Evolutionary conservation across 2,888 invertebrate genomes (phyloP).

Genomic region (Adelognathus sp.): DNA sequence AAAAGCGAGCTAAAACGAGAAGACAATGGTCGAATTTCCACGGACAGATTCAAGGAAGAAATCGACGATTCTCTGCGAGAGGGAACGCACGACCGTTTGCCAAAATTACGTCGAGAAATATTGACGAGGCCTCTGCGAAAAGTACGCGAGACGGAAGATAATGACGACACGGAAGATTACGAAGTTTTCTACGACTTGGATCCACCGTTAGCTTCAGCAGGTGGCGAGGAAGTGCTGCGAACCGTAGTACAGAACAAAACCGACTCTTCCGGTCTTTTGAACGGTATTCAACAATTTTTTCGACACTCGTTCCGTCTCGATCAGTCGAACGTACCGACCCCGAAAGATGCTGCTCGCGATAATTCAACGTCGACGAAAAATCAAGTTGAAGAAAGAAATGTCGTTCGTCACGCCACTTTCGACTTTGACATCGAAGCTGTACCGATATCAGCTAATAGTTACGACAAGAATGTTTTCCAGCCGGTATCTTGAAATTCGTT

Average conservation of each 20-base stretch:
- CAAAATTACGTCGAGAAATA: not conserved
- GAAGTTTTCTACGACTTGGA: not conserved
- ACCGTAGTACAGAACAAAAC: conserved; percentile 16
- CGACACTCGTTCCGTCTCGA: not conserved
- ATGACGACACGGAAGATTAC: not conserved
- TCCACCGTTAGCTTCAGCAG: not conserved
- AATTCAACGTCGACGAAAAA: not conserved
- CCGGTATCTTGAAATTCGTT: not conserved
- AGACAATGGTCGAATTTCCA: not conserved
- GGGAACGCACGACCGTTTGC: not conserved
- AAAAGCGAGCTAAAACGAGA: not conserved
- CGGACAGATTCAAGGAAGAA: not conserved
- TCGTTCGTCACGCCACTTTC: conserved; percentile 38
- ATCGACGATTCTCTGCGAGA: not conserved
- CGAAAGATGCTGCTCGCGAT: not conserved
- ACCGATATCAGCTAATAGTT: conserved; percentile 20
- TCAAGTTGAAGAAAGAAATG: not conserved
- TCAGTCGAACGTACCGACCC: not conserved
- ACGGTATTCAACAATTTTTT: conserved; percentile 30
- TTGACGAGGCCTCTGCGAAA: not conserved
- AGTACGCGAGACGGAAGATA: not conserved
- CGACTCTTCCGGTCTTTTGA: conserved; percentile 28
- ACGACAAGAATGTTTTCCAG: conserved; percentile 1
- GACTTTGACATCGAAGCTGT: conserved; percentile 52
- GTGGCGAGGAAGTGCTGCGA: conserved; percentile 34